These are phyloP conservation scores for Petrocephalus microphthalmus DNA, from an alignment of 2,113 vertebrate species.

Conservation along the genomic window DNA sequence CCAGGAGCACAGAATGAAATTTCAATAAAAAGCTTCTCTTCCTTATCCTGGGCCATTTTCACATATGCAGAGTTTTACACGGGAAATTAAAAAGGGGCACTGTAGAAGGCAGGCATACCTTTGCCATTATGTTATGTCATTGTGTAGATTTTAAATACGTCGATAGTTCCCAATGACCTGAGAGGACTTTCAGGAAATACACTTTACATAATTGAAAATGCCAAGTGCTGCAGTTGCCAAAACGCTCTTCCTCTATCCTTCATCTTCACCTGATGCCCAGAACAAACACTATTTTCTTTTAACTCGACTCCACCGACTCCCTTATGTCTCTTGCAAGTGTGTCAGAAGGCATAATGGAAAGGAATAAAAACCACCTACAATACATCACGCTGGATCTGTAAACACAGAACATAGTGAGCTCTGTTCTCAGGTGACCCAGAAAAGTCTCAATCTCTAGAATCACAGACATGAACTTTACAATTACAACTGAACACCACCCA, in stretches of 20 bases:
- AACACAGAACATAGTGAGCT: not conserved
- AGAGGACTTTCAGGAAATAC: not conserved
- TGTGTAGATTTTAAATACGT: not conserved
- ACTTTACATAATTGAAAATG: not conserved
- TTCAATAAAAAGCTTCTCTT: not conserved
- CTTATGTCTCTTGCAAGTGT: not conserved
- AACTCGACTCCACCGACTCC: not conserved
- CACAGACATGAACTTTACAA: not conserved
- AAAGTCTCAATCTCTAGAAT: not conserved
- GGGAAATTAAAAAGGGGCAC: not conserved
- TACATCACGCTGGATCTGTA: not conserved
- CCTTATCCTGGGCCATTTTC: not conserved
- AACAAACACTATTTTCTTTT: not conserved
- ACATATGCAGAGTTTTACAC: not conserved
- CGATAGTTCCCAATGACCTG: not conserved
- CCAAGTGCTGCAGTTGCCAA: not conserved
- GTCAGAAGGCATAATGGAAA: not conserved
- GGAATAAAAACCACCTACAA: not conserved
- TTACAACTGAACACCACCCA: not conserved
- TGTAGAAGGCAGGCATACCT: not conserved
- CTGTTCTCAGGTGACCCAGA: not conserved
- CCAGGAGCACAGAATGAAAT: not conserved
- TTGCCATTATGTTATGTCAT: not conserved
- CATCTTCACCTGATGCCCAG: not conserved
- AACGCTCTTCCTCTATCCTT: not conserved